Conservation (phyloP, 64 coral and sea anemone genomes). For the Porites australiensis region DNA sequence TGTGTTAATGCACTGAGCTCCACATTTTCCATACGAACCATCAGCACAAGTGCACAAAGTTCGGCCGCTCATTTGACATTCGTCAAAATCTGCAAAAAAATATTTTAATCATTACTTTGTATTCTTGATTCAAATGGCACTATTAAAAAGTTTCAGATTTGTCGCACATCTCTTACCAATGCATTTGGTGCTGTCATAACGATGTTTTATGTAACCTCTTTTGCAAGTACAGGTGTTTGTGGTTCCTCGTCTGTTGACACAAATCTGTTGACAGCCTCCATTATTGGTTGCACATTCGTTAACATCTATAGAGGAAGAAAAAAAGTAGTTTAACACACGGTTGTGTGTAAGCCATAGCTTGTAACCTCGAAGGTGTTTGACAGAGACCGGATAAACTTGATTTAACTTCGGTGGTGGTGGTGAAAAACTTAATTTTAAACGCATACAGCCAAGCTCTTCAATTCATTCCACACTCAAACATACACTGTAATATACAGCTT, state of each 20-base stretch:
- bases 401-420: too few species aligned
- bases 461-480: too few species aligned
- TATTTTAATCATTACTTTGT: too few species aligned
- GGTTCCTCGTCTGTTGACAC: conserved; percentile 20
- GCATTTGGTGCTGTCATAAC: background rate
- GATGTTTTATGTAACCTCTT: background rate
- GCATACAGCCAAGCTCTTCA: too few species aligned
- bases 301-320: conserved; percentile 9
- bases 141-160: background rate
- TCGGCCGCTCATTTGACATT: background rate
- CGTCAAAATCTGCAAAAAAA: conserved; percentile 27
- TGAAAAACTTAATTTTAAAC: too few species aligned
- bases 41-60: conserved; percentile 4
- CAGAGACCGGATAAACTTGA: too few species aligned
- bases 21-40: background rate
- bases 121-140: background rate
- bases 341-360: too few species aligned
- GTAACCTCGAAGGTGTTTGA: too few species aligned
- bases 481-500: too few species aligned
- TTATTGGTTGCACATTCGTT: conserved; percentile 37
- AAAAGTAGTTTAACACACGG: too few species aligned
- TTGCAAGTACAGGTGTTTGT: background rate
- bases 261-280: conserved; percentile 47
- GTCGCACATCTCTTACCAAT: conserved; percentile 6
- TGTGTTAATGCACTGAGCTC: conserved; percentile 25